Conservation (phyloP, 2,113 vertebrate genomes). For the Ailurus styani region DNA sequence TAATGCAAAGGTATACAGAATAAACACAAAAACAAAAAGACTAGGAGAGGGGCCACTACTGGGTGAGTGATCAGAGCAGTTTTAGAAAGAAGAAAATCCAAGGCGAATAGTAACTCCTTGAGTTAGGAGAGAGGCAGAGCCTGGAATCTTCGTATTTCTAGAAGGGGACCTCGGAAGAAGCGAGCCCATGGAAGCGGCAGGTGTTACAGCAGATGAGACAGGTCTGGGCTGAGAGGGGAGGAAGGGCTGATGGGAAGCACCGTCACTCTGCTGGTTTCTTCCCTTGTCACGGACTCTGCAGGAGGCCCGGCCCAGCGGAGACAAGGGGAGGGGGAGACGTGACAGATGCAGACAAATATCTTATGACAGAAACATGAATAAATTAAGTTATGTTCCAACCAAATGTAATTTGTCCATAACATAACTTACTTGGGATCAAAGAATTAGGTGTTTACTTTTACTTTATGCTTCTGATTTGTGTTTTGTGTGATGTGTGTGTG, state of each 20-base stretch:
- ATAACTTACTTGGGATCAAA: background rate
- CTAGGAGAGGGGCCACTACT: too few relatives aligned
- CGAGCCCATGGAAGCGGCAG: accelerated
- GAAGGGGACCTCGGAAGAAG: background rate
- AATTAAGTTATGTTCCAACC: background rate
- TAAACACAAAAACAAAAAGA: background rate
- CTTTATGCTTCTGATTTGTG: background rate
- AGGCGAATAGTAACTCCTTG: background rate
- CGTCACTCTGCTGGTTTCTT: background rate
- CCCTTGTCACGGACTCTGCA: background rate
- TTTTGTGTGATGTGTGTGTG: background rate
- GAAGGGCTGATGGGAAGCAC: accelerated
- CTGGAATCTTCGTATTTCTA: background rate
- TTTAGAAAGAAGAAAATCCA: background rate
- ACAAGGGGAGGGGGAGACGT: background rate
- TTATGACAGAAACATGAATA: background rate
- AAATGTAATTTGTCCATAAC: background rate
- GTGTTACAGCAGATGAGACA: background rate
- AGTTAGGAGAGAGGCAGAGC: background rate
- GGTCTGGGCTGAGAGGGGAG: background rate
- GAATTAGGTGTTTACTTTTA: background rate
- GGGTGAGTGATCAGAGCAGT: background rate
- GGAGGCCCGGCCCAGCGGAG: background rate
- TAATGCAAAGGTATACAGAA: background rate
- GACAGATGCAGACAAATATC: background rate